Evolutionary conservation across 1,140 invertebrate species (phyloP).

Genomic region (Magallana angulata): DNA sequence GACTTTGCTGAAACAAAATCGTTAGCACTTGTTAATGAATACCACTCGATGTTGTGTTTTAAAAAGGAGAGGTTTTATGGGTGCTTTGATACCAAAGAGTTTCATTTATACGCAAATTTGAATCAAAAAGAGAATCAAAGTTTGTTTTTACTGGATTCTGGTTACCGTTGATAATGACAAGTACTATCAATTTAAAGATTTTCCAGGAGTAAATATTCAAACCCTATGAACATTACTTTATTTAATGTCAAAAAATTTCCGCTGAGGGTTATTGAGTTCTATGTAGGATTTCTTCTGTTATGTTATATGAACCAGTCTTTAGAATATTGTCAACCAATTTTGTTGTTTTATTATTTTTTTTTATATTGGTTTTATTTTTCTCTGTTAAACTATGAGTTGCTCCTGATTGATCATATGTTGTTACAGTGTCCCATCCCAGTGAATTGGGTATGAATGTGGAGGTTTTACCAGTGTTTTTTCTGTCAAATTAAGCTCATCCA

Average conservation of each 20-base stretch:
- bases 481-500: no score
- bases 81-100: constrained; percentile 4
- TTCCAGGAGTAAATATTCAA: no score
- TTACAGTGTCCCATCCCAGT: background rate
- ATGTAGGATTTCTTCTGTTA: no score
- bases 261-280: no score
- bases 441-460: background rate
- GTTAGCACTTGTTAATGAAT: background rate
- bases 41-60: background rate
- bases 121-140: background rate
- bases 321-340: background rate
- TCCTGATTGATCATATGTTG: constrained; percentile 12
- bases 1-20: no score
- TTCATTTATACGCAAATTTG: background rate
- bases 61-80: background rate
- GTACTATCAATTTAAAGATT: no score
- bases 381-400: background rate
- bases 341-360: constrained; percentile 20
- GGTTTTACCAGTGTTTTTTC: background rate
- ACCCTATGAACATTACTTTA: no score
- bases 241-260: no score
- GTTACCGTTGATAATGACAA: no score
- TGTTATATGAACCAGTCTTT: background rate
- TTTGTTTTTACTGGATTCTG: no score
- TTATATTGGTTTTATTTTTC: constrained; percentile 15